These are phyloP conservation scores for Furcifer pardalis DNA, from an alignment of 2,797 vertebrate genomes.

Conservation along the genomic window DNA sequence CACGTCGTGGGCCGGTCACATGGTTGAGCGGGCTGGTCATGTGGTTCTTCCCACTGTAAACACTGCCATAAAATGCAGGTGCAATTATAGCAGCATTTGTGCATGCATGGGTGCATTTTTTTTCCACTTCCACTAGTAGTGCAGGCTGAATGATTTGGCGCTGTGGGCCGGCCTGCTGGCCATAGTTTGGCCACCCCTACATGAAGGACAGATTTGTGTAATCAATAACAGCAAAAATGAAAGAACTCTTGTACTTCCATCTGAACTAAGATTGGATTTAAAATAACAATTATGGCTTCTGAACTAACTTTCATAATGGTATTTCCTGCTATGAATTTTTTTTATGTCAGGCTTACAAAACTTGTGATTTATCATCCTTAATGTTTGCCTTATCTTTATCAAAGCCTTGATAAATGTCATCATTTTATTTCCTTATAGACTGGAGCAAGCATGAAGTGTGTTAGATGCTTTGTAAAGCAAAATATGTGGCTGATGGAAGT, in stretches of 20 bases:
- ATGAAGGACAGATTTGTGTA: background rate
- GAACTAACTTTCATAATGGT: background rate
- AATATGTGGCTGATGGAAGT: background rate
- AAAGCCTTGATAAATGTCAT: background rate
- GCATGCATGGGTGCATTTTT: too few relatives aligned
- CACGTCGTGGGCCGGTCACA: too few relatives aligned
- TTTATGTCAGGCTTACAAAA: background rate
- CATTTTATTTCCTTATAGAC: background rate
- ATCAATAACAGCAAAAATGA: background rate
- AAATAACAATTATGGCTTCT: background rate
- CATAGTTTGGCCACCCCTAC: too few relatives aligned
- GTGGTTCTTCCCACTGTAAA: too few relatives aligned
- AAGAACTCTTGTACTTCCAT: background rate
- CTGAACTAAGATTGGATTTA: background rate
- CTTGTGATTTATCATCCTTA: background rate
- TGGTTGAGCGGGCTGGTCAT: too few relatives aligned
- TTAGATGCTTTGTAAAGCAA: background rate
- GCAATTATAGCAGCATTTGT: too few relatives aligned
- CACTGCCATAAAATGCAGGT: too few relatives aligned
- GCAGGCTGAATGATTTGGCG: too few relatives aligned
- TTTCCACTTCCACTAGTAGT: too few relatives aligned
- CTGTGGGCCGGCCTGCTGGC: too few relatives aligned
- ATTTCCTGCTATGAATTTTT: background rate
- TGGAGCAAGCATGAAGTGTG: background rate
- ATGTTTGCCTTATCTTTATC: background rate